Evolutionary conservation across 2,888 invertebrate genomes (phyloP), one percentile per base, ranked within the genome.

Genomic region (Flexamia atlantica): DNA sequence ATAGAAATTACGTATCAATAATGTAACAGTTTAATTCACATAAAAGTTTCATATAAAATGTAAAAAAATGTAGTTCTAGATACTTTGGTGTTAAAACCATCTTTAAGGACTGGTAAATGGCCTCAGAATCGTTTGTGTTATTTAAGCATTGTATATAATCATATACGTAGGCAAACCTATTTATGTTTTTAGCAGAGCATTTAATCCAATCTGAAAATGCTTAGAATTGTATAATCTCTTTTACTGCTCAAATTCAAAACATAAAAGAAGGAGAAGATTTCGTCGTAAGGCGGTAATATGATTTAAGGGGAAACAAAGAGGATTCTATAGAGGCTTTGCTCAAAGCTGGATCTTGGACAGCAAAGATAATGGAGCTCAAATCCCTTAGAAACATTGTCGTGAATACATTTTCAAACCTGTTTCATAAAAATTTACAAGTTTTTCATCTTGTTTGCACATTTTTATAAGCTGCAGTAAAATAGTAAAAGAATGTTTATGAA

Each of bases 361-460:
- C 64, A 4, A 28, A 28, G 64, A 64, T 64, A 64, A 64, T 64
- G 64, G 64, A 64, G 64, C 64, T 5, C 28, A 64, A 64, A 64
- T 64, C 64, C 30, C 64, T 64, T 30, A 28, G 64, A 17, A 64
- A 30, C 64, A 30, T 17, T 28, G 64, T 64, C 64, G 9, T 28
- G 64, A 64, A 64, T 64, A 30, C 7, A 17, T 4, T 30, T 64
- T 28, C 28, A 3, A 14, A 64, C 3, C 10, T 2, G 0, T 60
- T 25, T 30, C 28, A 9, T 3, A 64, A 17, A 30, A 64, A 28
- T 30, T 30, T 12, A 14, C 28, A 64, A 30, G 53, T 5, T 23
- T 53, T 53, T 2, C 12, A 20, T 53, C 46, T 46, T 46, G 46
- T 46, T 46, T 17, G 12, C 12, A 3, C n/a, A 12, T 46, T 46